Evolutionary conservation across 2,797 vertebrate genomes (phyloP).

Genomic region (Poecilia wingei): DNA sequence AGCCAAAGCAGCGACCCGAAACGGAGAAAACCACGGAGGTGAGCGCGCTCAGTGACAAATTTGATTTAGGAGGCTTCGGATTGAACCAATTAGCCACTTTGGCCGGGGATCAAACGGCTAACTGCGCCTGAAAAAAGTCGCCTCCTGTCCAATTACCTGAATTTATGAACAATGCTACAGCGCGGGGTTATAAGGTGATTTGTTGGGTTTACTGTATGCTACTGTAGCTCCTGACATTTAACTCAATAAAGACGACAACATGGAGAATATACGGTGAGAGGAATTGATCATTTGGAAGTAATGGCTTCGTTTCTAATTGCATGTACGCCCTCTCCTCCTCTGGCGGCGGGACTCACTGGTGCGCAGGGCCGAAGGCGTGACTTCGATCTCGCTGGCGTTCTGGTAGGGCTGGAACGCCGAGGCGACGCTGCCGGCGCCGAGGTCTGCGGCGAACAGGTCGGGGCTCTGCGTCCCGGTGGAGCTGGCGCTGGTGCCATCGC

Average conservation of each 20-base stretch:
- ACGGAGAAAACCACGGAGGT: constrained; percentile 42
- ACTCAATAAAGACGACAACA: constrained; percentile 23
- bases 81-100: constrained; percentile 68
- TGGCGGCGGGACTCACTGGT: constrained; percentile 85
- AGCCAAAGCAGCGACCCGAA: constrained; percentile 39
- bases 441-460: constrained; percentile 90
- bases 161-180: constrained; percentile 49
- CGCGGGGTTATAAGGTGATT: constrained; percentile 44
- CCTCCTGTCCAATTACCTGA: constrained; percentile 66
- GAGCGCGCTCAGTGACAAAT: constrained; percentile 40
- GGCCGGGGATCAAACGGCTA: constrained; percentile 58
- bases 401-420: constrained; percentile 95
- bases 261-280: background rate
- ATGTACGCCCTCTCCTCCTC: background rate
- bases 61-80: constrained; percentile 65
- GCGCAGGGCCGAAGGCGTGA: constrained; percentile 93
- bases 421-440: constrained; percentile 79
- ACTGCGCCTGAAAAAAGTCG: constrained; percentile 34
- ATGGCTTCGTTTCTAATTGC: constrained; percentile 2
- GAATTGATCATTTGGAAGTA: background rate
- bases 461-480: constrained; percentile 97
- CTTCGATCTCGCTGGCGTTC: constrained; percentile 94
- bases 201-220: constrained; percentile 49
- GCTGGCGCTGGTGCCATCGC: constrained; percentile 95
- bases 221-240: constrained; percentile 32